A percentile compares a stretch with the other conserved stretches of the same genome.
phyloP scores from a whole-genome alignment of 1,140 invertebrate genomes.

The Heterodera carotae region DNA sequence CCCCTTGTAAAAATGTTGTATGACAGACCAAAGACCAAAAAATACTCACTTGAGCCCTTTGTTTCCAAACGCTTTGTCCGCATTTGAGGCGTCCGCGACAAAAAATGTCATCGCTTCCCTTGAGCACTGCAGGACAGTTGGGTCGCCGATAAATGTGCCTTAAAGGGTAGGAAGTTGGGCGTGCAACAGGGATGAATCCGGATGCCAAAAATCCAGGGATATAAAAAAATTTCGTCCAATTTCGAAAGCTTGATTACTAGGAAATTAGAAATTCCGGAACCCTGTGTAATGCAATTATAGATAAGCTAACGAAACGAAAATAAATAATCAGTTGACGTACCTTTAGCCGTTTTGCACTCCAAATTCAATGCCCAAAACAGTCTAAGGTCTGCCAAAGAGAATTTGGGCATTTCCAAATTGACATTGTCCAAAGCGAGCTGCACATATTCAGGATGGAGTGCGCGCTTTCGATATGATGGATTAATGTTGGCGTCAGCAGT shows the following conservation, averaged over 20 bases:
- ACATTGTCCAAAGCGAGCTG: slow-evolving; percentile 29
- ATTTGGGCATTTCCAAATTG: slow-evolving; percentile 44
- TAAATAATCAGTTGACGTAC: too few relatives aligned
- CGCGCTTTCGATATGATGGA: slow-evolving; percentile 13
- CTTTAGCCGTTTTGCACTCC: slow-evolving; percentile 41
- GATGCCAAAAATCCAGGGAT: too few relatives aligned
- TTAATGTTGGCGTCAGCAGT: too few relatives aligned
- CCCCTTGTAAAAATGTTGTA: background rate
- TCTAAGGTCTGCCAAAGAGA: slow-evolving; percentile 31
- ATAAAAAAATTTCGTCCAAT: too few relatives aligned
- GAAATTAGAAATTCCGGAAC: too few relatives aligned
- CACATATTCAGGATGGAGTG: slow-evolving; percentile 41
- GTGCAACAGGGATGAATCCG: too few relatives aligned
- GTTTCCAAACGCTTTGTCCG: slow-evolving; percentile 23
- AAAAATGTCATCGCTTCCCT: slow-evolving; percentile 46
- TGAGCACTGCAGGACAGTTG: slow-evolving; percentile 29
- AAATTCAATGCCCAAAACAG: slow-evolving; percentile 32
- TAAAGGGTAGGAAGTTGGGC: slow-evolving; percentile 13
- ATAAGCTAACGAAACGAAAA: too few relatives aligned
- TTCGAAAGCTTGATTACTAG: too few relatives aligned
- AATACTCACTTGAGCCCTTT: slow-evolving; percentile 30
- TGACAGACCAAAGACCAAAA: slow-evolving; percentile 4
- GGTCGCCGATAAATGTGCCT: slow-evolving; percentile 49
- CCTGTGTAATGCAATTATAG: too few relatives aligned
- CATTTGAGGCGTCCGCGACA: slow-evolving; percentile 28